phyloP scores from a whole-genome alignment of 2,888 invertebrate species.

The Meiosimyza platycephala region DNA sequence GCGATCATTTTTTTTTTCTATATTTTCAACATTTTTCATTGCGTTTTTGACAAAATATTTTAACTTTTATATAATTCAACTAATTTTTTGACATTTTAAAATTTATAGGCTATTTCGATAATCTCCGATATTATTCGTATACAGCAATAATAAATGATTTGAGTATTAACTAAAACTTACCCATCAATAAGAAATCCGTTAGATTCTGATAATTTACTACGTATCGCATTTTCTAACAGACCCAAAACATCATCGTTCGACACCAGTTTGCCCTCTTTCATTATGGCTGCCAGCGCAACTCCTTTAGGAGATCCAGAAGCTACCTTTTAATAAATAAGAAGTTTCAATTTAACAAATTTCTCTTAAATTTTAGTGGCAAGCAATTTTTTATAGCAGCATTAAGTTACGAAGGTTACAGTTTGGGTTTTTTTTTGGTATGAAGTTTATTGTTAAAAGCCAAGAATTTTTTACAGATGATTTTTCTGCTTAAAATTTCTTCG shows the following conservation, averaged over 20 bases:
- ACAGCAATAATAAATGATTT: background rate
- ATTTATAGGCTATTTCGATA: no score
- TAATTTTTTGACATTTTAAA: no score
- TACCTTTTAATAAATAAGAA: constrained; percentile 65
- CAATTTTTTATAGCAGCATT: no score
- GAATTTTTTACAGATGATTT: no score
- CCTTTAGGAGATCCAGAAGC: constrained; percentile 89
- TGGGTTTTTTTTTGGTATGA: no score
- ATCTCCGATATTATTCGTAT: background rate
- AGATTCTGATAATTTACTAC: constrained; percentile 71
- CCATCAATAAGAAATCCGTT: constrained; percentile 94
- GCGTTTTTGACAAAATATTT: no score
- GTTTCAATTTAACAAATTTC: background rate
- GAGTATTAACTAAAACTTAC: constrained; percentile 38
- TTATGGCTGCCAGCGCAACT: constrained; percentile 82
- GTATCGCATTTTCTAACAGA: constrained; percentile 87
- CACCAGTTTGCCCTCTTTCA: constrained; percentile 90
- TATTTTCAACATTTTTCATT: no score
- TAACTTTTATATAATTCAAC: no score
- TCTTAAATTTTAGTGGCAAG: background rate
- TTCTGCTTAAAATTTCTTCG: no score
- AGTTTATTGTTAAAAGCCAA: no score
- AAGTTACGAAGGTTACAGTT: no score
- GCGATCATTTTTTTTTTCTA: no score
- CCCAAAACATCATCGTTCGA: constrained; percentile 89